A percentile compares a stretch with the other conserved stretches of the same genome.
Evolutionary conservation across 2,888 invertebrate genomes (phyloP).

Genomic region (Salticus scenicus): DNA sequence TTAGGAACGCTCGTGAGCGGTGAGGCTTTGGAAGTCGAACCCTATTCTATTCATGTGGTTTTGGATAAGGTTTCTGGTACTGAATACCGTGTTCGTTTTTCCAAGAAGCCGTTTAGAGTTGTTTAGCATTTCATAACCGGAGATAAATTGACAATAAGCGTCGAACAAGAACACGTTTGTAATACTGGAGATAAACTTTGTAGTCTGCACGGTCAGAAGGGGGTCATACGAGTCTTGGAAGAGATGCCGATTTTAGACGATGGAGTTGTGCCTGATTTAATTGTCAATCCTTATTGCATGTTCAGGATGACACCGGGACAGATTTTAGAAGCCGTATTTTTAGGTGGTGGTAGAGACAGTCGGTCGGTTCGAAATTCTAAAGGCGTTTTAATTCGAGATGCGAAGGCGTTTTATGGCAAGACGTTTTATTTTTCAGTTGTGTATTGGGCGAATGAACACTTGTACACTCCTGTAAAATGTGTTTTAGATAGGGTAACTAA

Average conservation of each 20-base stretch:
- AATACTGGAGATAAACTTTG: constrained; percentile 21
- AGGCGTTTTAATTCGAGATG: neutral
- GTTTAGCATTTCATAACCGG: neutral
- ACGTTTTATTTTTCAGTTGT: constrained; percentile 27
- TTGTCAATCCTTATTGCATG: constrained; percentile 23
- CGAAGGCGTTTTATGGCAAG: constrained; percentile 3
- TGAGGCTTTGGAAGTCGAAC: neutral
- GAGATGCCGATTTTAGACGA: constrained; percentile 3
- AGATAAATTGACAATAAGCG: neutral
- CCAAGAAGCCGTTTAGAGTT: neutral
- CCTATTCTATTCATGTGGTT: neutral
- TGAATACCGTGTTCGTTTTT: neutral
- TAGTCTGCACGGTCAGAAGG: constrained; percentile 46
- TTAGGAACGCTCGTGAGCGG: constrained; percentile 10
- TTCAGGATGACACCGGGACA: constrained; percentile 31
- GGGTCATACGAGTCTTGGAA: constrained; percentile 21
- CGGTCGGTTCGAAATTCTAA: constrained; percentile 3
- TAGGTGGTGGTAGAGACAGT: constrained; percentile 22
- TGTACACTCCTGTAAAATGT: neutral
- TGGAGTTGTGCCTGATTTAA: constrained; percentile 8
- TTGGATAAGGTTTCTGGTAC: neutral
- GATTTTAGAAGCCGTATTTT: constrained; percentile 1
- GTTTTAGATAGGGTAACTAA: neutral
- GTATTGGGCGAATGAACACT: constrained; percentile 29
- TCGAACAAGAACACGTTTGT: neutral